Percentiles rank a stretch among this genome's conserved stretches.
Conservation (phyloP, 2,797 vertebrate species). For the Coreius guichenoti region DNA sequence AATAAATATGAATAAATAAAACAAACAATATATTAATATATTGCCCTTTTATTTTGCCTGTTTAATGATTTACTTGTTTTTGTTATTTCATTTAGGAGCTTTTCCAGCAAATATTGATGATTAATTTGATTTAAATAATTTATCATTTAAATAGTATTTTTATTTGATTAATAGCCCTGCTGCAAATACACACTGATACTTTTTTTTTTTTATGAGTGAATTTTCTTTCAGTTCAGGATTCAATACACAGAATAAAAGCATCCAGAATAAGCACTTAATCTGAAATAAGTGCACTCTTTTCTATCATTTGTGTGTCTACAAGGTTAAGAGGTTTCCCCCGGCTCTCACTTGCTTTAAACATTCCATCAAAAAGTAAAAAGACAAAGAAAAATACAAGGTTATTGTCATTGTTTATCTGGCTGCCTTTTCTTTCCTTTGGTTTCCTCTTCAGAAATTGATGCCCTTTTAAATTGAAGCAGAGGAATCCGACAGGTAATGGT, state of each 20-base stretch:
- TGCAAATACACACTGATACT: not conserved
- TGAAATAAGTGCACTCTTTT: not conserved
- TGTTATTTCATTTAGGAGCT: not conserved
- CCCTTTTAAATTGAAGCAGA: slow-evolving; percentile 98
- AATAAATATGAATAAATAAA: not conserved
- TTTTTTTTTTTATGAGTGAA: not conserved
- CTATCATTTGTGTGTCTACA: not conserved
- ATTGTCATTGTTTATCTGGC: slow-evolving; percentile 99
- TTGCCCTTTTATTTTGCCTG: not conserved
- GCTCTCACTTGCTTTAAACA: slow-evolving; percentile 20
- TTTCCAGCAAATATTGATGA: not conserved
- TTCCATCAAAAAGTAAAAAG: slow-evolving; percentile 47
- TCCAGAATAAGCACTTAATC: not conserved
- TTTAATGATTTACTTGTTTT: not conserved
- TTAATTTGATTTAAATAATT: not conserved
- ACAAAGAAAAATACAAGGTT: slow-evolving; percentile 67
- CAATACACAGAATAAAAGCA: not conserved
- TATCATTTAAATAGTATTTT: not conserved
- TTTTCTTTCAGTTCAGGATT: not conserved
- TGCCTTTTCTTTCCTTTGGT: slow-evolving; percentile 99
- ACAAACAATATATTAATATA: not conserved
- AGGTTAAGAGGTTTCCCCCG: slow-evolving; percentile 33
- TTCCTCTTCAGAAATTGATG: slow-evolving; percentile 99
- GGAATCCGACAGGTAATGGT: slow-evolving; percentile 99
- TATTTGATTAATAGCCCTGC: not conserved